Percentiles rank a stretch among this genome's conserved stretches.
phyloP scores from a whole-genome alignment of 2,888 invertebrate genomes.

The Cheilosia scutellata region DNA sequence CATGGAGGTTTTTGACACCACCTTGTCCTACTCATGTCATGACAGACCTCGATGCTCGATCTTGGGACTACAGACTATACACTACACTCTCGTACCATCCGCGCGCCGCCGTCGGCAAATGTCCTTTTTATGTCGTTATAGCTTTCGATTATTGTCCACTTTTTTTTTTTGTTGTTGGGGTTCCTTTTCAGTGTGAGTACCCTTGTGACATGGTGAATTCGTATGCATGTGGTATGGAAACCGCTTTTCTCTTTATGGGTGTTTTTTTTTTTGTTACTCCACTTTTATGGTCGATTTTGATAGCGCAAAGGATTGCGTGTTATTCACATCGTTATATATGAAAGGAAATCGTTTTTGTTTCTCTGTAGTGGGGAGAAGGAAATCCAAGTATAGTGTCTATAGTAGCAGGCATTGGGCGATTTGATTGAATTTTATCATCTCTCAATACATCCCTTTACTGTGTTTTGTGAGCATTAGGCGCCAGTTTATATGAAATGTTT shows the following conservation, averaged over 20 bases:
- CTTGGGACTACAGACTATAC: no score
- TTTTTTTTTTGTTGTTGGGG: neutral
- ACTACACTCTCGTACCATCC: no score
- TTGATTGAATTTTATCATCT: no score
- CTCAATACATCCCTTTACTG: neutral
- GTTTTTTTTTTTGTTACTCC: slow-evolving; percentile 5
- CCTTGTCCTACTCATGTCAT: no score
- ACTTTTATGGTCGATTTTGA: slow-evolving; percentile 23
- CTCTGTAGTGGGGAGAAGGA: neutral
- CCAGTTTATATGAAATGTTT: slow-evolving; percentile 2
- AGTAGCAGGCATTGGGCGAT: no score
- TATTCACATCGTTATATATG: slow-evolving; percentile 11
- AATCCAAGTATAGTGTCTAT: slow-evolving; percentile 8
- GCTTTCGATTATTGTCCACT: slow-evolving; percentile 26
- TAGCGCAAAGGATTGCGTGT: slow-evolving; percentile 40
- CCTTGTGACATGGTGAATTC: slow-evolving; percentile 8
- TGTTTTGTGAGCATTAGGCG: slow-evolving; percentile 20
- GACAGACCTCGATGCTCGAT: no score
- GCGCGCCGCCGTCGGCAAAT: neutral
- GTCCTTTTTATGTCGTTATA: slow-evolving; percentile 30
- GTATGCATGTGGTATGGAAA: slow-evolving; percentile 19
- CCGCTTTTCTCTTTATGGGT: slow-evolving; percentile 14
- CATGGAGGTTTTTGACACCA: no score
- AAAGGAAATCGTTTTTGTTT: neutral
- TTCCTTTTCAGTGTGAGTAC: neutral